These are phyloP conservation scores for Myocastor coypus DNA, from an alignment of 2,113 vertebrate species.

Conservation along the genomic window DNA sequence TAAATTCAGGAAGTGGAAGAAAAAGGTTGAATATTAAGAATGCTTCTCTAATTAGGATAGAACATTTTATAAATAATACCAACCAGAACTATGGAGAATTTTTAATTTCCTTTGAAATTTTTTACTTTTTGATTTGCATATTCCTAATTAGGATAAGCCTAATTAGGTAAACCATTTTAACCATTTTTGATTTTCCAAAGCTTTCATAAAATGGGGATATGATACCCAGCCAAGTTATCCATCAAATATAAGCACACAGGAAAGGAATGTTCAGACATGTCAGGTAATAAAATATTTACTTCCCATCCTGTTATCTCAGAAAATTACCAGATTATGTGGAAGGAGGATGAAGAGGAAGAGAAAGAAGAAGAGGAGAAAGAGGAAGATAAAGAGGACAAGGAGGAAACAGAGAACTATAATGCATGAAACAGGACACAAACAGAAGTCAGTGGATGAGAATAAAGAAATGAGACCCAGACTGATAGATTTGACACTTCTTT, in stretches of 20 bases:
- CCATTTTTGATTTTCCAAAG: constrained; percentile 1
- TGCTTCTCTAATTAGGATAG: neutral
- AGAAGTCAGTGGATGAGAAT: neutral
- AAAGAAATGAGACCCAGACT: accelerated
- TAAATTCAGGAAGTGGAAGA: constrained; percentile 9
- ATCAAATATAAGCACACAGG: neutral
- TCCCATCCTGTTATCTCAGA: neutral
- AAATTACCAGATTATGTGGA: neutral
- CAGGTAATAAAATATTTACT: neutral
- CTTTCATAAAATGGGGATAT: neutral
- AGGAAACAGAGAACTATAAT: neutral
- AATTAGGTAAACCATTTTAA: neutral
- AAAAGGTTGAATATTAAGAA: constrained; percentile 19
- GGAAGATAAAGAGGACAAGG: neutral
- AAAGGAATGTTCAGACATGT: constrained; percentile 10
- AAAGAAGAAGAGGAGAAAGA: neutral
- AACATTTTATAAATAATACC: constrained; percentile 45
- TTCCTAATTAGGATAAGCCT: too few species aligned
- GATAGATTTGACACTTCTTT: neutral
- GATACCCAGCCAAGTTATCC: constrained; percentile 26
- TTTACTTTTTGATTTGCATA: constrained; percentile 34
- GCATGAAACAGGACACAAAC: neutral
- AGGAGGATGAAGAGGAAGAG: neutral
- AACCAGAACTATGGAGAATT: constrained; percentile 22
- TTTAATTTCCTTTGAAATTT: constrained; percentile 44